phyloP scores from a whole-genome alignment of 2,888 invertebrate species.

The Agrotis ipsilon region DNA sequence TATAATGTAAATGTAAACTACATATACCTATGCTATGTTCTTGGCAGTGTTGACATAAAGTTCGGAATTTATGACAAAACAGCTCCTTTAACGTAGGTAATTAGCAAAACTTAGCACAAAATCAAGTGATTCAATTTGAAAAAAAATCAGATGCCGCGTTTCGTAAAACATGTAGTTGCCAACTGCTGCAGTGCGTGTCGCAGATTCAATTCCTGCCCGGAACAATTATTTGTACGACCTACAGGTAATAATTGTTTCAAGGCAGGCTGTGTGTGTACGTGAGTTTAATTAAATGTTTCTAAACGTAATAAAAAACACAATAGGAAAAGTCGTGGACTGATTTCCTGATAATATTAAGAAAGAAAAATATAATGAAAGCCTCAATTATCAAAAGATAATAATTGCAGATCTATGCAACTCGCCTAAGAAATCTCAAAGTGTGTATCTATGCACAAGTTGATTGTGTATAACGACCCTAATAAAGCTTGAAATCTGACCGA shows the following conservation, averaged over 20 bases:
- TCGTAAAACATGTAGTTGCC: no score
- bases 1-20: conserved; percentile 1
- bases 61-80: not conserved
- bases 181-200: no score
- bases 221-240: no score
- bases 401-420: not conserved
- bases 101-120: not conserved
- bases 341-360: not conserved
- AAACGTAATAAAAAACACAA: no score
- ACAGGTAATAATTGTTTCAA: no score
- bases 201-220: no score
- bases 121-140: no score
- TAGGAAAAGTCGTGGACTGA: not conserved
- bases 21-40: not conserved
- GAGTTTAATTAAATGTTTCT: no score
- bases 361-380: no score
- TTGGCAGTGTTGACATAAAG: not conserved
- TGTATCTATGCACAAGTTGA: not conserved
- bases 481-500: conserved; percentile 5
- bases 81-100: not conserved
- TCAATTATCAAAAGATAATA: not conserved
- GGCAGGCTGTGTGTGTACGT: no score
- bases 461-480: not conserved
- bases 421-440: not conserved
- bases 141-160: no score